Percentiles rank a stretch among this genome's conserved stretches.
phyloP scores from a whole-genome alignment of 2,888 invertebrate species.

The Hyalella azteca region DNA sequence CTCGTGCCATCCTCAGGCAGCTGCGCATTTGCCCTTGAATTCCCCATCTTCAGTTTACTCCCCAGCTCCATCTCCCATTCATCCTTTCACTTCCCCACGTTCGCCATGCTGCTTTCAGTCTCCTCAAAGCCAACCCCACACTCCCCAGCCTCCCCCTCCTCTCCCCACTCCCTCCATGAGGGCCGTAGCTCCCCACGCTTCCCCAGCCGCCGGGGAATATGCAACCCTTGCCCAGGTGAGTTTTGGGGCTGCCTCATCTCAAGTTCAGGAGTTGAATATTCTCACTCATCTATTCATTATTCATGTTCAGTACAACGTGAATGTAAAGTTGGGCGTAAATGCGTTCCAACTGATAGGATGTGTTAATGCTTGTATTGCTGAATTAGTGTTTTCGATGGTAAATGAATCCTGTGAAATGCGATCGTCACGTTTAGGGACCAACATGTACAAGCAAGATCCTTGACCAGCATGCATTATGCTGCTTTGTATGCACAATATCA shows the following conservation, averaged over 20 bases:
- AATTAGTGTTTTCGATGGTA: too few relatives aligned
- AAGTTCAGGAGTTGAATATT: too few relatives aligned
- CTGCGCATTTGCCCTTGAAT: background rate
- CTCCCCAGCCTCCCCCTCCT: slow-evolving; percentile 4
- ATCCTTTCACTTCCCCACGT: slow-evolving; percentile 9
- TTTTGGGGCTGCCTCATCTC: background rate
- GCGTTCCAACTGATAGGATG: too few relatives aligned
- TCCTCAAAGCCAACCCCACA: background rate
- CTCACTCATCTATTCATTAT: too few relatives aligned
- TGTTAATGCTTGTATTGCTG: too few relatives aligned
- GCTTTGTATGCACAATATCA: too few relatives aligned
- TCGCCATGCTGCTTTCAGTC: background rate
- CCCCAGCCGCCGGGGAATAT: background rate
- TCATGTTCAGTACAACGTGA: too few relatives aligned
- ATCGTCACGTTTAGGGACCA: too few relatives aligned
- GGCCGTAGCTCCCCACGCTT: background rate
- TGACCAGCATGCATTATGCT: too few relatives aligned
- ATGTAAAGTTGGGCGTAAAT: too few relatives aligned
- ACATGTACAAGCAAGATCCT: too few relatives aligned
- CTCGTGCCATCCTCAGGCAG: background rate
- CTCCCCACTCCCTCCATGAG: background rate
- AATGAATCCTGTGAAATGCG: too few relatives aligned
- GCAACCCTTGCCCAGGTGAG: background rate
- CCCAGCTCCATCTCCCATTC: background rate
- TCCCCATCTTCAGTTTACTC: background rate